Evolutionary conservation across 1,140 invertebrate genomes (phyloP).

Genomic region (Trichoplusia ni): DNA sequence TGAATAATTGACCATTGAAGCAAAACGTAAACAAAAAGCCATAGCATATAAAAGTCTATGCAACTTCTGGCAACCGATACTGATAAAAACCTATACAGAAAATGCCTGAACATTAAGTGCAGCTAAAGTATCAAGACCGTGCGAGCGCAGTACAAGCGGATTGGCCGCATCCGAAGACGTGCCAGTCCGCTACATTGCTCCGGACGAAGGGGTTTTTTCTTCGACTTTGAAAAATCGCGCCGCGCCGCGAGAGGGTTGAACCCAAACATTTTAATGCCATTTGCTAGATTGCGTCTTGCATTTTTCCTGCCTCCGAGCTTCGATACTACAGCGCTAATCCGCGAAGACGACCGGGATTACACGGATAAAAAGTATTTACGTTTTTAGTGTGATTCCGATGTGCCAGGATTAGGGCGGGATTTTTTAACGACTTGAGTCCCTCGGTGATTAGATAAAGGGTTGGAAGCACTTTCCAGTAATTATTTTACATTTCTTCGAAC

Average conservation of each 20-base stretch:
- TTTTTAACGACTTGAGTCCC: slow-evolving; percentile 70
- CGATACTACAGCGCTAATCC: slow-evolving; percentile 70
- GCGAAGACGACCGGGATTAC: slow-evolving; percentile 77
- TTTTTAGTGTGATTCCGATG: slow-evolving; percentile 78
- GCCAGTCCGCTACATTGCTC: slow-evolving; percentile 76
- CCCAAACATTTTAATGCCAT: slow-evolving; percentile 81
- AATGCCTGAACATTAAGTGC: neutral
- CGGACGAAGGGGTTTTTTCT: slow-evolving; percentile 75
- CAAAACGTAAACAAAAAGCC: no score
- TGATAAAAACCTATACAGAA: no score
- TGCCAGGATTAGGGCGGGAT: slow-evolving; percentile 66
- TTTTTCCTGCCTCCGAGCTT: slow-evolving; percentile 70
- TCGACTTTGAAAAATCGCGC: slow-evolving; percentile 78
- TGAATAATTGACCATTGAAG: no score
- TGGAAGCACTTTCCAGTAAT: slow-evolving; percentile 70
- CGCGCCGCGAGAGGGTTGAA: slow-evolving; percentile 72
- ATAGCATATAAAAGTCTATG: no score
- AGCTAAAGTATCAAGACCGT: slow-evolving; percentile 61
- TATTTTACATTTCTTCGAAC: slow-evolving; percentile 68
- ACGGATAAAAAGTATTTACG: slow-evolving; percentile 75
- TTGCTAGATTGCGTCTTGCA: slow-evolving; percentile 80
- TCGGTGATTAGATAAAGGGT: slow-evolving; percentile 70
- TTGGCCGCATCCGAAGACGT: slow-evolving; percentile 74
- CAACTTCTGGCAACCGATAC: no score
- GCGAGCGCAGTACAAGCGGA: slow-evolving; percentile 41